A percentile compares a stretch with the other conserved stretches of the same genome.
phyloP scores from a whole-genome alignment of 2,797 vertebrate genomes.

The Sparidentex hasta region DNA sequence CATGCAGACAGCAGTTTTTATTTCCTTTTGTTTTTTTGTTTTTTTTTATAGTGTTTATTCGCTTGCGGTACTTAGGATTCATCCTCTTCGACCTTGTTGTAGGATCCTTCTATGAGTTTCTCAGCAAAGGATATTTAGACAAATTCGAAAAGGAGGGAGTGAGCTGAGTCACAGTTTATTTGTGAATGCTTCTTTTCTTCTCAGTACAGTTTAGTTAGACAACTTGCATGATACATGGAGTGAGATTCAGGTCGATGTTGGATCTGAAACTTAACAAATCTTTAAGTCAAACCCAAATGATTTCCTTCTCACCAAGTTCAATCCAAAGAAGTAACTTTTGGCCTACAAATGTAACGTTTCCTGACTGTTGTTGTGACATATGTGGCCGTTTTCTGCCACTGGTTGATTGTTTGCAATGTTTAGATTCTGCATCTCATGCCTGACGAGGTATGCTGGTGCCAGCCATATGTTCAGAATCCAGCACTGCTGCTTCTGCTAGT shows the following conservation, averaged over 20 bases:
- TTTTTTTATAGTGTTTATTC: conserved; percentile 18
- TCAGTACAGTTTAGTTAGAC: not conserved
- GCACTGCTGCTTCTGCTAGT: conserved; percentile 4
- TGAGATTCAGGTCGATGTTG: not conserved
- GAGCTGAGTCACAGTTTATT: not conserved
- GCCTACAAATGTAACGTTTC: not conserved
- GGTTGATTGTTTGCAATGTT: conserved; percentile 9
- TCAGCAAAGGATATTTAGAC: not conserved
- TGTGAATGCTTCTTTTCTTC: not conserved
- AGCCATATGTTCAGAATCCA: conserved; percentile 73
- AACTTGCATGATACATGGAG: not conserved
- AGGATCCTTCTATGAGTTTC: not conserved
- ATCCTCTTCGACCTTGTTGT: not conserved
- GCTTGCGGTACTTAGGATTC: conserved; percentile 3
- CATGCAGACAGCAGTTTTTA: conserved; percentile 25
- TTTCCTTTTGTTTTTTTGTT: conserved; percentile 45
- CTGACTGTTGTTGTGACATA: not conserved
- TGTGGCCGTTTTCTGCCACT: not conserved
- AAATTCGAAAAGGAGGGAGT: not conserved
- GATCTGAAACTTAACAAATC: not conserved
- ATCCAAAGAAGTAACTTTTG: not conserved
- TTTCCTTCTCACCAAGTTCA: not conserved
- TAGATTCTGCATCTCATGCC: conserved; percentile 25
- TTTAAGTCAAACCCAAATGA: not conserved
- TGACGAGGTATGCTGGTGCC: conserved; percentile 57